Conservation (phyloP, 2,113 vertebrate genomes). For the Rhynchopsitta pachyrhyncha region DNA sequence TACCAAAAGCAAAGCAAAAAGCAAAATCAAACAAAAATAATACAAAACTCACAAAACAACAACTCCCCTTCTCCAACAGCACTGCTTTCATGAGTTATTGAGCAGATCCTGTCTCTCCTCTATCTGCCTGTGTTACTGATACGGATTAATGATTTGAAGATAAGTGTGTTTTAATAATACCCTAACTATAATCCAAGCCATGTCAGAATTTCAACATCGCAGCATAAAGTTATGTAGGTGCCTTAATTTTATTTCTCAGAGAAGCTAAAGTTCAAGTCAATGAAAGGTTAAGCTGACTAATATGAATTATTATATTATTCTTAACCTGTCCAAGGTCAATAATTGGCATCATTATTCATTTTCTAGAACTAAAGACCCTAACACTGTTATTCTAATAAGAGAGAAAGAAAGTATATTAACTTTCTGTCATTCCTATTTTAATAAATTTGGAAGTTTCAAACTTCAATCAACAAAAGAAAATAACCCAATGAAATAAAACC, state of each 20-base stretch:
- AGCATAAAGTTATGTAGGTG: not conserved
- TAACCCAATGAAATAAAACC: not conserved
- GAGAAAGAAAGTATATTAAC: not conserved
- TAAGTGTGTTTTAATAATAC: slow-evolving; percentile 22
- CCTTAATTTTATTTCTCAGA: slow-evolving; percentile 26
- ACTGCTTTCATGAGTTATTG: not conserved
- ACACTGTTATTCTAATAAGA: slow-evolving; percentile 36
- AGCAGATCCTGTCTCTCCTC: not conserved
- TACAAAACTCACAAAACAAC: not conserved
- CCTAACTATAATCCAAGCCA: slow-evolving; percentile 1
- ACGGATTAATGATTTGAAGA: slow-evolving; percentile 28
- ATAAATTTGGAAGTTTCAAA: not conserved
- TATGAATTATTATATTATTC: slow-evolving; percentile 58
- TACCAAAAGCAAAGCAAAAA: not conserved
- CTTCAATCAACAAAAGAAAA: not conserved
- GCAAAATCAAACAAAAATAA: not conserved
- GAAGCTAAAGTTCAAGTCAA: slow-evolving; percentile 53
- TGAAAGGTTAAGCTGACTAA: slow-evolving; percentile 58
- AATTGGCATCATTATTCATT: slow-evolving; percentile 64
- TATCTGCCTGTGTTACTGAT: not conserved
- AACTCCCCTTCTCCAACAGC: fast-evolving
- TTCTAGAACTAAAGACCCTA: slow-evolving; percentile 24
- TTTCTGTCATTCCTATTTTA: not conserved
- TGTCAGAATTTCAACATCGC: not conserved
- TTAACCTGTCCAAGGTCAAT: slow-evolving; percentile 52